These are phyloP conservation scores for Athalia rosae DNA, from an alignment of 2,888 invertebrate species.

Conservation along the genomic window DNA sequence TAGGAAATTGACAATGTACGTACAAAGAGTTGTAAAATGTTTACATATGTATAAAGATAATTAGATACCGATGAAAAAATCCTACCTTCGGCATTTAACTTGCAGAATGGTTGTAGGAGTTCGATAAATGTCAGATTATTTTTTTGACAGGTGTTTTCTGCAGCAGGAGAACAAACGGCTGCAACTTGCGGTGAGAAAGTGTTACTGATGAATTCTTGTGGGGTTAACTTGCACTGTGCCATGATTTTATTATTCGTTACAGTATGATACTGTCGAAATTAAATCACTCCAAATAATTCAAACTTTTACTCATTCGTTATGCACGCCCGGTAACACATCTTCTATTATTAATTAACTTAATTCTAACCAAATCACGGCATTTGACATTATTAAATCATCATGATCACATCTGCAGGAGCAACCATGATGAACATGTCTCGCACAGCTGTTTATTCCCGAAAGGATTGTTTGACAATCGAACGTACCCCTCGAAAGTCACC, in stretches of 20 bases:
- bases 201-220: conserved; percentile 91
- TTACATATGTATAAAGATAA: no score
- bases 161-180: conserved; percentile 87
- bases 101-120: conserved; percentile 92
- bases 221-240: conserved; percentile 80
- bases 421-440: conserved; percentile 35
- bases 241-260: conserved; percentile 63
- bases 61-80: conserved; percentile 28
- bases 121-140: conserved; percentile 94
- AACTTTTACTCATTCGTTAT: neutral
- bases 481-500: conserved; percentile 6
- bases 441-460: conserved; percentile 39
- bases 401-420: conserved; percentile 22
- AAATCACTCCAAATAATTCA: neutral
- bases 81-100: conserved; percentile 83
- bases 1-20: neutral
- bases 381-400: conserved; percentile 40
- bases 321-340: neutral
- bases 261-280: conserved; percentile 3
- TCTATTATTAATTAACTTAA: conserved; percentile 28
- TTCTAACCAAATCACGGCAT: conserved; percentile 32
- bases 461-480: no score
- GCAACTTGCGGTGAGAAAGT: conserved; percentile 94
- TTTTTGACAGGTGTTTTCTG: conserved; percentile 89
- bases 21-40: neutral